Base-by-base conservation (phyloP, 2,888 invertebrate species). In the Geotrupes spiniger region DNA sequence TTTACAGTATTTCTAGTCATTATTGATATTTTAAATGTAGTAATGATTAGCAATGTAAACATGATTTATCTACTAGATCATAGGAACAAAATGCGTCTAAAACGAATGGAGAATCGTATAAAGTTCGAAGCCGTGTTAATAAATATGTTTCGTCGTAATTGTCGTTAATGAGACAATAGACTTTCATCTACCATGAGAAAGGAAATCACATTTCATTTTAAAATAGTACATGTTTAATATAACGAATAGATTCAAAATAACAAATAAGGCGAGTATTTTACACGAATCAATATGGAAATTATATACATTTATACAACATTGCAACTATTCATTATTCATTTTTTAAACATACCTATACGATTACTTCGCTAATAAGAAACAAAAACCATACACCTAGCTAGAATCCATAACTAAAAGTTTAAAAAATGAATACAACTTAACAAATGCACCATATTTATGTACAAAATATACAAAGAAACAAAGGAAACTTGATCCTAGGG, bases 1-100 rank as follows among this genome's bases (percentile, higher is more conserved):
- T 60, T 66, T 66, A 68, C 67, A 69, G 49, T 53, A 56, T 44
- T 45, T 29, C 50, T 53, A 49, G 36, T 44, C 16, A 41, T 36
- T 51, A 48, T 48, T 40, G 26, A 39, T 41, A 48, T 44, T 44
- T 16, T 46, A 41, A 41, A 46, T 46, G 46, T 27, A 41, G 10
- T 14, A 43, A 42, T 46, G 25, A 25, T 46, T 46, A 46, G 45
- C 49, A 49, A 49, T 49, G 45, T 49, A 41, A 49, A 45, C 46
- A 46, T 25, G 45, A 42, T 29, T 39, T 28, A 17, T 17, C 43
- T 42, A 45, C 25, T 37, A 46, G 37, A 25, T 46, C 40, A 38
- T 50, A 50, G 50, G 50, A 50, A 50, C 50, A 31, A 50, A 50
- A 50, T 41, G 40, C 31, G 31, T 14, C 15, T 33, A n/a, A 21